Evolutionary conservation across 2,797 vertebrate species (phyloP).

Genomic region (Hemibagrus guttatus): DNA sequence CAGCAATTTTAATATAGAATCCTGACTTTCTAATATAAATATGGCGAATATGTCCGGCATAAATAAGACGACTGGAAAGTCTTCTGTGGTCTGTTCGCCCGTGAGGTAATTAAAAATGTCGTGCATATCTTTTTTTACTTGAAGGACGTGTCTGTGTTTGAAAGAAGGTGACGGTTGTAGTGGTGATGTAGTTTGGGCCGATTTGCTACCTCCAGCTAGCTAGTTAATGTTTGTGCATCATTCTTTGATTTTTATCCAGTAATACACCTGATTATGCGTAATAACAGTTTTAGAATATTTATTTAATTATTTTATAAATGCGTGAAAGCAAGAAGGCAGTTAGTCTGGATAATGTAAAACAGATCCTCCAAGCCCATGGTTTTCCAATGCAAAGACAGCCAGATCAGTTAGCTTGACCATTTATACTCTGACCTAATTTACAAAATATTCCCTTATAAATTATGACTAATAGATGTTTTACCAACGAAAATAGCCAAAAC

Average conservation of each 20-base stretch:
- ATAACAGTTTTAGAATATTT: not conserved
- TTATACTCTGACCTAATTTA: not conserved
- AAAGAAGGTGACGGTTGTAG: conserved; percentile 24
- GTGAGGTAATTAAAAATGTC: conserved; percentile 71
- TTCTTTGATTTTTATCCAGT: not conserved
- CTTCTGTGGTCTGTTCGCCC: conserved; percentile 68
- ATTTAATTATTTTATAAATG: not conserved
- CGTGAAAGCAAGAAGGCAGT: not conserved
- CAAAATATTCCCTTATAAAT: not conserved
- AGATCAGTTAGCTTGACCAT: not conserved
- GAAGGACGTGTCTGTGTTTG: conserved; percentile 23
- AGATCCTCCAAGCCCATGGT: not conserved
- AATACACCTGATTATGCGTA: not conserved
- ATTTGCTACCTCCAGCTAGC: not conserved
- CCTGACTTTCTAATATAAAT: conserved; percentile 37
- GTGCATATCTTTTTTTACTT: not conserved
- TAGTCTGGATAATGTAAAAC: too few relatives aligned
- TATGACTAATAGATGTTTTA: not conserved
- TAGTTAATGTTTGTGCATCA: not conserved
- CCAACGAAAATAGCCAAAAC: too few relatives aligned
- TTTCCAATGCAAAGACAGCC: not conserved
- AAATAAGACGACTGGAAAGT: conserved; percentile 67
- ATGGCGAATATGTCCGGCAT: conserved; percentile 67
- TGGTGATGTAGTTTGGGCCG: conserved; percentile 1
- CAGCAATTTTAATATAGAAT: not conserved